Conservation (phyloP, 2,797 vertebrate genomes). For the Macropus fuliginosus region DNA sequence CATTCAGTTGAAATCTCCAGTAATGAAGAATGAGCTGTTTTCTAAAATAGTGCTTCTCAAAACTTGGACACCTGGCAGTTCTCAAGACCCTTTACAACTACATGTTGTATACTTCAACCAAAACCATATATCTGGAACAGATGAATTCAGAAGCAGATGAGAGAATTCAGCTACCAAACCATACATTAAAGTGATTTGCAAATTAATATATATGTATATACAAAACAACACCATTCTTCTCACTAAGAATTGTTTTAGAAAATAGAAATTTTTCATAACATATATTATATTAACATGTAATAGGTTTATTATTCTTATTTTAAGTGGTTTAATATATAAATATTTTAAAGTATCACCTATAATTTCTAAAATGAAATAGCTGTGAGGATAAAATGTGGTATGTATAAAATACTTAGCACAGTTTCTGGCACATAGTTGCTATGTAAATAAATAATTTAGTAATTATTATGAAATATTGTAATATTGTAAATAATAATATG, state of each 20-base stretch:
- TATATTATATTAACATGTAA: background rate
- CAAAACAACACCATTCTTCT: background rate
- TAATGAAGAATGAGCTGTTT: background rate
- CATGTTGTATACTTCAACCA: background rate
- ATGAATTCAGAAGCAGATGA: background rate
- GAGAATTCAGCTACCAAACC: background rate
- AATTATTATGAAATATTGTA: background rate
- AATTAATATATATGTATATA: background rate
- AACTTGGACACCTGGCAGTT: background rate
- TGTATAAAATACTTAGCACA: background rate
- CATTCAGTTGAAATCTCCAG: background rate
- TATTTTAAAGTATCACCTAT: background rate
- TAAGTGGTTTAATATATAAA: background rate
- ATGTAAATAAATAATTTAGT: background rate
- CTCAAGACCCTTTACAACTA: background rate
- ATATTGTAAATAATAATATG: background rate
- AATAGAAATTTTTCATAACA: background rate
- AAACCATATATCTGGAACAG: background rate
- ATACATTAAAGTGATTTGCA: background rate
- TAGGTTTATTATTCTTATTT: background rate
- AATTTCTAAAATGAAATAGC: too few relatives aligned
- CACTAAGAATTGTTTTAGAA: background rate
- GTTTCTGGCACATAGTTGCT: background rate
- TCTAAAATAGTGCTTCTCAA: background rate
- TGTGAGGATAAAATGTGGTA: background rate